phyloP scores from a whole-genome alignment of 1,140 invertebrate species.

The Drosophila suzukii region DNA sequence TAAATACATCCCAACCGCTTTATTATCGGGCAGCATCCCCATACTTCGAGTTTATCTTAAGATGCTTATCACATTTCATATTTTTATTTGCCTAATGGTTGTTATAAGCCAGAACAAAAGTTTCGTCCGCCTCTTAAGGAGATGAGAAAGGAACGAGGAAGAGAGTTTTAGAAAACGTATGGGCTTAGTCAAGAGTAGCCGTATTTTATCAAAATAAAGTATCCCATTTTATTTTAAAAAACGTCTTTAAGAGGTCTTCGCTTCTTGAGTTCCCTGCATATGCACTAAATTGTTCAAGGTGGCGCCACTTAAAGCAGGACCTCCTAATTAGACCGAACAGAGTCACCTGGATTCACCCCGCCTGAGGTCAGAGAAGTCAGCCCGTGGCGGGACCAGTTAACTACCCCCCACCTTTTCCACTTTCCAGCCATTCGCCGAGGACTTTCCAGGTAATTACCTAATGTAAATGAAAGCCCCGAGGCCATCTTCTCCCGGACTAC shows the following conservation, averaged over 20 bases:
- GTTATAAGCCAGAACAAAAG: too few species aligned
- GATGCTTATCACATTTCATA: background rate
- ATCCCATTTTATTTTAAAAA: too few species aligned
- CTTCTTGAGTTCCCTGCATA: background rate
- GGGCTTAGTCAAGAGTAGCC: too few species aligned
- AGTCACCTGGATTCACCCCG: background rate
- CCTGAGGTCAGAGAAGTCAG: background rate
- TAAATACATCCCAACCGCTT: background rate
- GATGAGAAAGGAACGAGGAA: too few species aligned
- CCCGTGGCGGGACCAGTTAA: slow-evolving; percentile 1
- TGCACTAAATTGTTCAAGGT: background rate
- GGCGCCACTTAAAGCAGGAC: slow-evolving; percentile 1
- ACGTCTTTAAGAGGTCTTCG: too few species aligned
- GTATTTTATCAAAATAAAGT: too few species aligned
- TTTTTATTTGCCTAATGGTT: too few species aligned
- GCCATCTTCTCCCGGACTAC: slow-evolving; percentile 45
- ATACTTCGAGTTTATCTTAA: background rate
- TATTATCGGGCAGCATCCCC: background rate
- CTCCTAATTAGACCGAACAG: slow-evolving; percentile 9
- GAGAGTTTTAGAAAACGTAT: too few species aligned
- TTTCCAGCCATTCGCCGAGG: background rate
- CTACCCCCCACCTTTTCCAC: background rate
- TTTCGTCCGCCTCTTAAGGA: too few species aligned
- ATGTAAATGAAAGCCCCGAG: slow-evolving; percentile 63
- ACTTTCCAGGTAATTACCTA: slow-evolving; percentile 72